phyloP scores from a whole-genome alignment of 2,797 vertebrate genomes.

The Betta splendens region DNA sequence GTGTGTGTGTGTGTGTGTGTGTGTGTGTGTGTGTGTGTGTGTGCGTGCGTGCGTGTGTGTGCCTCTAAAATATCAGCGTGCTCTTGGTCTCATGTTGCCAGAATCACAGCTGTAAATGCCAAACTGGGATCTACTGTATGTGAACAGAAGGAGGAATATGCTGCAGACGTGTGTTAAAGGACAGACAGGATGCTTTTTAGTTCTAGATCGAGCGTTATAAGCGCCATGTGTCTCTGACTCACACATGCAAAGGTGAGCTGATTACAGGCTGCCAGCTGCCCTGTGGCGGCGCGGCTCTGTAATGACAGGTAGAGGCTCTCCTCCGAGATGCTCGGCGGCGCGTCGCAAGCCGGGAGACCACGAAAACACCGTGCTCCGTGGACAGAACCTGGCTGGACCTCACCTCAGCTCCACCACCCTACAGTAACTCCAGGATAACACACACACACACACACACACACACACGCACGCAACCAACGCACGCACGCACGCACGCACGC shows the following conservation, averaged over 20 bases:
- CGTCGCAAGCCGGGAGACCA: conserved; percentile 12
- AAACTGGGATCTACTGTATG: conserved; percentile 10
- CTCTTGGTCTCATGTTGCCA: conserved; percentile 39
- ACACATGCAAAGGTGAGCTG: conserved; percentile 24
- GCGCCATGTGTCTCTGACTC: conserved; percentile 12
- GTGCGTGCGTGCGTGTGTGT: conserved; percentile 39
- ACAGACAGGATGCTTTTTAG: conserved; percentile 3
- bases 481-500: too few relatives aligned
- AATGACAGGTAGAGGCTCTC: conserved; percentile 50
- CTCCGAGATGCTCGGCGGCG: conserved; percentile 3
- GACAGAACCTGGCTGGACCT: too few relatives aligned
- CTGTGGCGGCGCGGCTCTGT: conserved; percentile 40
- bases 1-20: conserved; percentile 32
- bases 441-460: too few relatives aligned
- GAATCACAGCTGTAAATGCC: conserved; percentile 13
- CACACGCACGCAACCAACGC: too few relatives aligned
- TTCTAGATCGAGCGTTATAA: conserved; percentile 2
- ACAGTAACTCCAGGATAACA: too few relatives aligned
- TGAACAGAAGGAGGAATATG: not conserved
- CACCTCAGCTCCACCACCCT: too few relatives aligned
- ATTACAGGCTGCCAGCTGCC: conserved; percentile 28
- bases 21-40: conserved; percentile 33
- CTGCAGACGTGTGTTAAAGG: not conserved
- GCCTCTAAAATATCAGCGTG: conserved; percentile 41
- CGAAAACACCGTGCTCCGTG: too few relatives aligned